A percentile compares a stretch with the other conserved stretches of the same genome.
These are phyloP conservation scores for Scomber japonicus DNA, from an alignment of 2,113 vertebrate genomes.

Conservation along the genomic window DNA sequence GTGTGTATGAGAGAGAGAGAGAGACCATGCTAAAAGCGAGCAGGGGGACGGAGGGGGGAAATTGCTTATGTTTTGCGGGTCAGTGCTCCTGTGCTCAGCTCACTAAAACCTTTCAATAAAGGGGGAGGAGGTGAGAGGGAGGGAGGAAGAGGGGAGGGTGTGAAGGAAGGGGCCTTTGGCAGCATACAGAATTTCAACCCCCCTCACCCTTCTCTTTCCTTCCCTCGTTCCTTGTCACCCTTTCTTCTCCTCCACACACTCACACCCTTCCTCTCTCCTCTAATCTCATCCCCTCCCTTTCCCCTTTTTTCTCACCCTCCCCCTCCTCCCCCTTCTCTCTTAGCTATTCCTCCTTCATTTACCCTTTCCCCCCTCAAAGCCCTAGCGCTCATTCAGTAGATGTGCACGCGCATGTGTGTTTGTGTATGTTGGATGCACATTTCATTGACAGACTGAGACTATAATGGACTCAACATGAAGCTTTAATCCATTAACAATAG, in stretches of 20 bases:
- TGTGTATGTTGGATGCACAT: conserved; percentile 83
- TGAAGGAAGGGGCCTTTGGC: conserved; percentile 68
- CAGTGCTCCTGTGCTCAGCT: conserved; percentile 77
- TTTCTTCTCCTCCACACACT: conserved; percentile 69
- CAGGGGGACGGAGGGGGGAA: conserved; percentile 40
- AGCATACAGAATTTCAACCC: conserved; percentile 64
- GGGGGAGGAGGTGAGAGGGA: conserved; percentile 27
- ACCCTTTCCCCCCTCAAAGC: conserved; percentile 69
- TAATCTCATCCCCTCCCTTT: conserved; percentile 66
- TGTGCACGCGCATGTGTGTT: conserved; percentile 73
- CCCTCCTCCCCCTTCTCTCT: conserved; percentile 34
- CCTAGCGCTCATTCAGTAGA: conserved; percentile 38
- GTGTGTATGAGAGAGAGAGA: conserved; percentile 48
- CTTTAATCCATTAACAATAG: conserved; percentile 84
- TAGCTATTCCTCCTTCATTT: conserved; percentile 77
- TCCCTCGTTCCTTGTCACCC: conserved; percentile 67
- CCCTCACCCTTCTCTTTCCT: conserved; percentile 13
- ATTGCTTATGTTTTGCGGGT: conserved; percentile 79
- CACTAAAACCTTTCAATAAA: conserved; percentile 80
- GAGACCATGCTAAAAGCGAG: conserved; percentile 56
- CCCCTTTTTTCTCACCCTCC: conserved; percentile 43
- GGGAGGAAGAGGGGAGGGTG: conserved; percentile 23
- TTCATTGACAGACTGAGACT: conserved; percentile 83
- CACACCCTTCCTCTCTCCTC: conserved; percentile 71
- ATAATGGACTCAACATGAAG: conserved; percentile 85